Evolutionary conservation across 2,113 vertebrate species (phyloP), one percentile per base, ranked within the genome.

Genomic region (Pseudorectes ferrugineus): DNA sequence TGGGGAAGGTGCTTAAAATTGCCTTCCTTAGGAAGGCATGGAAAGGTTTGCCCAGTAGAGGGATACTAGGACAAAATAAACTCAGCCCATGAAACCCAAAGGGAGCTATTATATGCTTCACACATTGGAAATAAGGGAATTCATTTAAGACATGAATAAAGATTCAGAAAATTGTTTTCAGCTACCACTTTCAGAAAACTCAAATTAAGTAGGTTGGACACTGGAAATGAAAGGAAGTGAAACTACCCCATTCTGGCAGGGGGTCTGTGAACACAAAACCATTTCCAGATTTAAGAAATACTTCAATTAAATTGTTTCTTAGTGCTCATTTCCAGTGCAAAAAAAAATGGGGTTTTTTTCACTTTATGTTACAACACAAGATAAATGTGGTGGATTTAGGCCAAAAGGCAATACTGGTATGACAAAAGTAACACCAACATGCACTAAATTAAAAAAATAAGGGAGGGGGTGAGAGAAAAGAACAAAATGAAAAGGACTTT

Each of bases 281-380:
- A 55, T 81, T 97, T 96, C 89, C 96, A 95, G 92, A 93, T 96
- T 96, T 84, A 78, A 89, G 89, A 95, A 95, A 58, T 68, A 71
- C 40, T 95, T 84, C 72, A 67, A 81, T 86, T 88, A 86, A 89
- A 92, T 77, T 89, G 68, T 75, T 91, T 93, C 92, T 83, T 71
- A 92, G 65, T 67, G 65, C n/a, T 93, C 43, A 74, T 71, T 95
- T 85, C 79, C 86, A 91, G 68, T 24, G 51, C 10, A 84, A 89
- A 93, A 94, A 72, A 94, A 72, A 3, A 1, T 0, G 1, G 5
- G 2, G 2, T 58, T 79, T 84, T 84, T 96, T 74, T 57, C 63
- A 77, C 31, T 48, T 55, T 58, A 28, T 61, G 63, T 85, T 85
- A 88, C 24, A 66, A 29, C 49, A 68, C 23, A 55, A 72, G 54